phyloP scores from a whole-genome alignment of 2,113 vertebrate species.

The Spea bombifrons region DNA sequence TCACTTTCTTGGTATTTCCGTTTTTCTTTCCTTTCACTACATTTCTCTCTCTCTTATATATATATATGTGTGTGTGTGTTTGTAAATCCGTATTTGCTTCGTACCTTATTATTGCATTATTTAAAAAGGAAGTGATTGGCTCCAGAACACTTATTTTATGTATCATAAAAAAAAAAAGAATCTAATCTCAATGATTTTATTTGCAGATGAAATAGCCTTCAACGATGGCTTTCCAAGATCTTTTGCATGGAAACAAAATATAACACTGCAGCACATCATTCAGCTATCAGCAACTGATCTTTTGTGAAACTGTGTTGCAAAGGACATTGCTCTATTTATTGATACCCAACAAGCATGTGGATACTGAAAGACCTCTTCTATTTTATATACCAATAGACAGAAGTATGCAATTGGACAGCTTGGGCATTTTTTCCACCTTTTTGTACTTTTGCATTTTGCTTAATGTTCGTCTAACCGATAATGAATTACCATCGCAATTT shows the following conservation, averaged over 20 bases:
- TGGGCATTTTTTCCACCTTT: slow-evolving; percentile 64
- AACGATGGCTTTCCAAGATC: slow-evolving; percentile 57
- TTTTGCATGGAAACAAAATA: slow-evolving; percentile 66
- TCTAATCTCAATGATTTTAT: slow-evolving; percentile 32
- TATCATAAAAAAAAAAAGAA: no score
- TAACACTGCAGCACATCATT: slow-evolving; percentile 34
- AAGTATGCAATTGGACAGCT: slow-evolving; percentile 60
- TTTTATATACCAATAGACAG: slow-evolving; percentile 20
- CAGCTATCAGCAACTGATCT: slow-evolving; percentile 51
- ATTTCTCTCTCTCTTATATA: no score
- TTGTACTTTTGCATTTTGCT: slow-evolving; percentile 73
- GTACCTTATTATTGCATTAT: no score
- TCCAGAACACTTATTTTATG: no score
- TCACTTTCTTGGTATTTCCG: no score
- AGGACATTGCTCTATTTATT: slow-evolving; percentile 53
- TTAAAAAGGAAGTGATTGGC: no score
- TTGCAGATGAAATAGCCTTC: slow-evolving; percentile 54
- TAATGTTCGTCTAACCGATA: slow-evolving; percentile 65
- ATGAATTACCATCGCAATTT: slow-evolving; percentile 45
- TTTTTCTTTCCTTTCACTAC: no score
- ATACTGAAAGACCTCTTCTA: slow-evolving; percentile 22
- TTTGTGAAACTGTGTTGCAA: slow-evolving; percentile 59
- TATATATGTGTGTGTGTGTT: no score
- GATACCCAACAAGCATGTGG: slow-evolving; percentile 65
- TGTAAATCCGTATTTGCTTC: no score